Conservation (phyloP, 1,140 invertebrate species). For the Drosophila funebris region DNA sequence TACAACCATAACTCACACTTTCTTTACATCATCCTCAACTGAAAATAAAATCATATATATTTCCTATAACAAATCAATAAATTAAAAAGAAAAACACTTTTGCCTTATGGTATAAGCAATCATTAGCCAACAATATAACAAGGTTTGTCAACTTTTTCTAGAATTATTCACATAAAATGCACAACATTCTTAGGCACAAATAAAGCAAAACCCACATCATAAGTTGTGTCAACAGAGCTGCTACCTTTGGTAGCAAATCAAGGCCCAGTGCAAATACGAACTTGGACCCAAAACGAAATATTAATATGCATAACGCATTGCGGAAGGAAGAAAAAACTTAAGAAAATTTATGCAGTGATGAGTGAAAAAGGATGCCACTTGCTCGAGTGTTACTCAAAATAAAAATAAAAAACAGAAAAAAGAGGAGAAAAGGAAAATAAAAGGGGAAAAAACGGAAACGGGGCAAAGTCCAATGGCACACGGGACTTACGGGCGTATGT, state of each 20-base stretch:
- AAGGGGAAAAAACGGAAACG: slow-evolving; percentile 47
- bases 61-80: too few species aligned
- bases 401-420: slow-evolving; percentile 27
- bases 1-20: too few species aligned
- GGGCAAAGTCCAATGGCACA: slow-evolving; percentile 52
- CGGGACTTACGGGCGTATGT: slow-evolving; percentile 68
- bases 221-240: neutral
- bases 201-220: neutral
- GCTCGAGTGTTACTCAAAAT: slow-evolving; percentile 13
- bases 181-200: neutral
- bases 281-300: slow-evolving; percentile 23
- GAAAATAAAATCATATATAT: too few species aligned
- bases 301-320: slow-evolving; percentile 78
- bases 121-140: too few species aligned
- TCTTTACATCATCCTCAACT: too few species aligned
- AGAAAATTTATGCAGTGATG: slow-evolving; percentile 78
- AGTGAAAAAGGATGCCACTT: slow-evolving; percentile 76
- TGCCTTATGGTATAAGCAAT: too few species aligned
- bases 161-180: too few species aligned
- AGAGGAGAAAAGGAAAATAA: neutral
- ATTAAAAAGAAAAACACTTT: too few species aligned
- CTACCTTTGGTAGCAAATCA: slow-evolving; percentile 24
- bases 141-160: neutral
- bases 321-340: slow-evolving; percentile 75
- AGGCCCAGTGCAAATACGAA: slow-evolving; percentile 9